Conservation (phyloP, 2,888 invertebrate species). For the Epiperipatus broadwayi region DNA sequence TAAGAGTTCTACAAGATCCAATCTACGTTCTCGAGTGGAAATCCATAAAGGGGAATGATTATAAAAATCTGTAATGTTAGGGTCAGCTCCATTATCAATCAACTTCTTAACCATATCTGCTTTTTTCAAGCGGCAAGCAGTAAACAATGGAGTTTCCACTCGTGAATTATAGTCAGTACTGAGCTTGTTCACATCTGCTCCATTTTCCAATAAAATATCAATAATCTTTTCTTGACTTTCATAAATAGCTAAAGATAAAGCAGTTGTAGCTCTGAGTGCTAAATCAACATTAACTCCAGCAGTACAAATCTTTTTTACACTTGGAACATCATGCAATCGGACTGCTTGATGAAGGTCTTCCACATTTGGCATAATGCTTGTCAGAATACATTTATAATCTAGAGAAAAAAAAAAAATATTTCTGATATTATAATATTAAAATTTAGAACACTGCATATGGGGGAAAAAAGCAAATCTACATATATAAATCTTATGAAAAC, state of each 20-base stretch:
- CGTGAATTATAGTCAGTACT: conserved; percentile 26
- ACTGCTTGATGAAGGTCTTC: conserved; percentile 17
- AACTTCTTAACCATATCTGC: conserved; percentile 24
- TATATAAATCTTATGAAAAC: no score
- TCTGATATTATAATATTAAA: no score
- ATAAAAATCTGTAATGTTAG: conserved; percentile 24
- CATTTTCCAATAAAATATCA: conserved; percentile 23
- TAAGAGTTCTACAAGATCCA: conserved; percentile 17
- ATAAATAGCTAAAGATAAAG: conserved; percentile 26
- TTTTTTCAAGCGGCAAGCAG: conserved; percentile 27
- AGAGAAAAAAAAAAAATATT: no score
- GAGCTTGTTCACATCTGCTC: conserved; percentile 25
- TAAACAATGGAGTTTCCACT: conserved; percentile 27
- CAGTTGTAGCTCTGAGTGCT: conserved; percentile 25
- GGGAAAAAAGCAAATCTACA: no score
- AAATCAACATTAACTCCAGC: conserved; percentile 22
- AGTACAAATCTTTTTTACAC: conserved; percentile 11
- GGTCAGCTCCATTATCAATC: conserved; percentile 24
- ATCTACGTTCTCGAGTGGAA: conserved; percentile 14
- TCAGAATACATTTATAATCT: no score
- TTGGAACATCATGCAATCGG: conserved; percentile 8
- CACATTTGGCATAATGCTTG: conserved; percentile 12
- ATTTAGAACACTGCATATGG: no score
- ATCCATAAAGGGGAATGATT: conserved; percentile 24
- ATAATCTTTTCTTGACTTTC: conserved; percentile 24